Conservation (phyloP, 92 coral and sea anemone genomes). For the Blastomussa wellsi region DNA sequence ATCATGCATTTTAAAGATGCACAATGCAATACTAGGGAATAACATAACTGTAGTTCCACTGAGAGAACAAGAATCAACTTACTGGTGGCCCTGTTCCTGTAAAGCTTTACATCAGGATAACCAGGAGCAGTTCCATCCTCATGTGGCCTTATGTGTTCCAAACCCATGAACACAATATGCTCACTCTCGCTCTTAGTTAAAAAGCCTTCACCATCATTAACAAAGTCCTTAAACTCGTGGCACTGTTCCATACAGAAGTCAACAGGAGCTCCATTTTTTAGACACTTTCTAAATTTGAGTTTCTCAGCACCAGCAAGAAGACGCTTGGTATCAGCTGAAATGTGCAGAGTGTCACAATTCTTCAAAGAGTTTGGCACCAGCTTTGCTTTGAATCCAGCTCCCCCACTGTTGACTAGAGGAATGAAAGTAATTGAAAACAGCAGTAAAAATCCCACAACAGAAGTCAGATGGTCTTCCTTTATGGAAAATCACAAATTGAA, state of each 20-base stretch:
- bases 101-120: slow-evolving; percentile 70
- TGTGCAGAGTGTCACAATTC: slow-evolving; percentile 88
- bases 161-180: slow-evolving; percentile 63
- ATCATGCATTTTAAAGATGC: too few species aligned
- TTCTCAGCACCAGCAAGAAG: slow-evolving; percentile 88
- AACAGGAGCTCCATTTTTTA: slow-evolving; percentile 75
- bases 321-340: slow-evolving; percentile 75
- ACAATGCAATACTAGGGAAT: too few species aligned
- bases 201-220: slow-evolving; percentile 73
- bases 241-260: slow-evolving; percentile 75
- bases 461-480: too few species aligned
- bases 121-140: slow-evolving; percentile 87
- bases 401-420: slow-evolving; percentile 70
- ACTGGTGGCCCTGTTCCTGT: slow-evolving; percentile 83
- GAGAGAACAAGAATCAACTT: slow-evolving; percentile 3
- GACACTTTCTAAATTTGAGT: slow-evolving; percentile 74
- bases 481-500: too few species aligned
- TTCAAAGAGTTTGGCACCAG: slow-evolving; percentile 75
- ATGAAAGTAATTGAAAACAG: not conserved
- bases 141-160: slow-evolving; percentile 71
- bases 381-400: slow-evolving; percentile 81
- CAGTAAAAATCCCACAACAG: not conserved
- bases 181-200: slow-evolving; percentile 78
- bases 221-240: slow-evolving; percentile 73
- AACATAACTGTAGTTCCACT: too few species aligned